These are phyloP conservation scores for Aulostomus chinensis DNA, from an alignment of 2,797 vertebrate species.

Conservation along the genomic window DNA sequence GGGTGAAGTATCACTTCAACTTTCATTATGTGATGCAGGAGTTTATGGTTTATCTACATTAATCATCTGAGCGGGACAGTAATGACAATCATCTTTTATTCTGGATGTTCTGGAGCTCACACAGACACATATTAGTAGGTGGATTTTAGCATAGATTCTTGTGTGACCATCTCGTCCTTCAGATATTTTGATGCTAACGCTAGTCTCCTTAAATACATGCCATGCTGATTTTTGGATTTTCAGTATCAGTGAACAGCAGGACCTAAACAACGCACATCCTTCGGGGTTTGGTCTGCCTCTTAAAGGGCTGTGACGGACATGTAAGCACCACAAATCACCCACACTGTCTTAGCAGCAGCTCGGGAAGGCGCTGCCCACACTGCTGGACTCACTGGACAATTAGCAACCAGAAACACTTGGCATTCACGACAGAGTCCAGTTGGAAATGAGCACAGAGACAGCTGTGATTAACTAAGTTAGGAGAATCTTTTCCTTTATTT, in stretches of 20 bases:
- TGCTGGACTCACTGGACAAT: slow-evolving; percentile 4
- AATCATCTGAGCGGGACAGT: slow-evolving; percentile 5
- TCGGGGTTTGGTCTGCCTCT: slow-evolving; percentile 1
- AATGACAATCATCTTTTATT: slow-evolving; percentile 20
- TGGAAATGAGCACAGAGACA: slow-evolving; percentile 30
- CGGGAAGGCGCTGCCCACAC: slow-evolving; percentile 12
- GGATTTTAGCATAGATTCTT: slow-evolving; percentile 54
- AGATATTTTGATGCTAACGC: slow-evolving; percentile 11
- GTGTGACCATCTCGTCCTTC: slow-evolving; percentile 36
- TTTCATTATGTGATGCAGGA: slow-evolving; percentile 25
- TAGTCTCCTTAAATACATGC: slow-evolving; percentile 46
- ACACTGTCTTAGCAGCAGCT: slow-evolving; percentile 19
- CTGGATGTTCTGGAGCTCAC: slow-evolving; percentile 1
- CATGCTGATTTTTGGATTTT: slow-evolving; percentile 44
- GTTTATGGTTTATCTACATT: slow-evolving; percentile 25
- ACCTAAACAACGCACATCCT: neutral
- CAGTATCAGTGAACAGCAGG: slow-evolving; percentile 27
- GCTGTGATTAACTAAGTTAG: slow-evolving; percentile 18
- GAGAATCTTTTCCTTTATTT: slow-evolving; percentile 26
- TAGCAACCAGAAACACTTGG: slow-evolving; percentile 23
- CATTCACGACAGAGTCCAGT: slow-evolving; percentile 46
- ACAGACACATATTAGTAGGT: neutral
- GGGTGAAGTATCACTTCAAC: too few relatives aligned
- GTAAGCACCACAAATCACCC: slow-evolving; percentile 24
- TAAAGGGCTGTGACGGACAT: slow-evolving; percentile 17